Evolutionary conservation across 2,113 vertebrate species (phyloP), one percentile per base, ranked within the genome.

Genomic region (Verasper variegatus): DNA sequence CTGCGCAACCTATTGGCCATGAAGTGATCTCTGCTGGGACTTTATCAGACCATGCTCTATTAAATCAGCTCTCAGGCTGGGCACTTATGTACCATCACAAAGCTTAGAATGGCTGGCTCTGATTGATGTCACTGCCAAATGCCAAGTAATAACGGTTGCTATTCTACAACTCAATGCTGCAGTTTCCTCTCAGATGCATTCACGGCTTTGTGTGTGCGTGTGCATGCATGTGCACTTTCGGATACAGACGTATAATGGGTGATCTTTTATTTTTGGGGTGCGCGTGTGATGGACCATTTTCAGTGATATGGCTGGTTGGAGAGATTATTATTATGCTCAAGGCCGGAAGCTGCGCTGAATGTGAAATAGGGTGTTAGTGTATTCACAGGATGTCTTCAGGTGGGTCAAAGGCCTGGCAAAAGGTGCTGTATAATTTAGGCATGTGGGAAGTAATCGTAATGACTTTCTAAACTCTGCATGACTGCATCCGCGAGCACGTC

Each of bases 1-100:
- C 80, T 83, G 74, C 84, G 86, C 82, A 92, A 86, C 83, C 89
- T 88, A 87, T 88, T 80, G 91, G 68, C 87, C 86, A 83, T 82
- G 87, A 87, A 90, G 88, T 77, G 82, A 83, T 92, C 80, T 92
- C 92, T 89, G 79, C 86, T 73, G 89, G 89, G 89, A 89, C 87
- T 80, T 87, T 87, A 87, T 90, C 81, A 84, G 83, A 87, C 81
- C 89, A 84, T 76, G 91, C 88, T 89, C 86, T 90, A 87, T 93
- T 92, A 93, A 89, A 89, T 85, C 81, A 76, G 74, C 79, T 83
- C 76, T 77, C 81, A 82, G 84, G 82, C 85, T 80, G 83, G 87
- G 78, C 83, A 76, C 84, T 85, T 88, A 88, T 88, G 86, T 78
- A 86, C 84, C 84, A 90, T 89, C 80, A 83, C 70, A 71, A 78